Base-by-base conservation (phyloP, 92 coral and sea anemone species). In the Nematostella vectensis region DNA sequence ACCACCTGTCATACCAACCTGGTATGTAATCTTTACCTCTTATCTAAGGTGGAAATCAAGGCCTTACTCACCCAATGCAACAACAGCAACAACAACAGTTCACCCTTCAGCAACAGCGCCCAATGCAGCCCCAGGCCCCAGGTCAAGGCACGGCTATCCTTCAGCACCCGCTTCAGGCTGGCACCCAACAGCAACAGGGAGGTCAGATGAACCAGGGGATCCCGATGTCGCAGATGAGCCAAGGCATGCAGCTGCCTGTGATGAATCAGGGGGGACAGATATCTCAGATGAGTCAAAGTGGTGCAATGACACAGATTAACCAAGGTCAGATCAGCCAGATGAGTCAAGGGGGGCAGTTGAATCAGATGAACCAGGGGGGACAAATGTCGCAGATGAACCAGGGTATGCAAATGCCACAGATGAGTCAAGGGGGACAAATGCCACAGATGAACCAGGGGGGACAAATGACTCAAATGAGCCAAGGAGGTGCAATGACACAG, bases 101-200 rank as follows among this genome's bases (percentile, higher is more conserved):
- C 1, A 63, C 67, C 12, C 81, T 64, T 3, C 85, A 62, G 21
- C 60, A 48, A 50, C 85, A 64, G 59, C 85, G 76, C 50, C 58
- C 76, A 36, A 58, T 81, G 28, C 89, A 82, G 27, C 67, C 79
- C 16, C 96, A 87, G 65, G 64, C 86, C 27, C 86, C 72, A 37
- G 38, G 79, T 12, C 96, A 82, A 59, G 71, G 81, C 28, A 63
- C 75, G 29, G 25, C 53, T 51, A 38, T 65, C 8, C 65, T 60
- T 33, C 65, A 70, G 25, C 83, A 55, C 16, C 68, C 58, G 73
- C 62, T 61, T 18, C 66, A 66, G 31, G 57, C 60, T 16, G 62
- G 77, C 58, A 48, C 79, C 21, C 59, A 45, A 6, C 75, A 71
- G 29, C 54, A 54, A 30, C 51, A 45, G 23, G 18, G 6, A 15